Evolutionary conservation across 2,888 invertebrate genomes (phyloP), one percentile per base, ranked within the genome.

Genomic region (Scrobipalpa costella): DNA sequence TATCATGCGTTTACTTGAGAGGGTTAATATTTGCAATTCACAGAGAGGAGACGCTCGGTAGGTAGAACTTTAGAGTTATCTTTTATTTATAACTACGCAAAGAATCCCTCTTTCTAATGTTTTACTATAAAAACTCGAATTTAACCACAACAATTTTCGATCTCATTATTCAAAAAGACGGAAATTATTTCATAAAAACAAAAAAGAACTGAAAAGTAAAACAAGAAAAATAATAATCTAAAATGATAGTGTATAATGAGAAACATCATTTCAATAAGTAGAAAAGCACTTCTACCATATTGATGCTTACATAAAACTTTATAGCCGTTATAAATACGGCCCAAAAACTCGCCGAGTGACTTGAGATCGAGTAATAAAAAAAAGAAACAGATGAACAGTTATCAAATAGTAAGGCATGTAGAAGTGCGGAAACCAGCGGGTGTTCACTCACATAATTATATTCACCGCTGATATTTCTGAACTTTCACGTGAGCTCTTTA

Each of bases 11-110:
- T 77, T 76, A 74, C 77, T 80, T 70, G 74, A 77, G 79, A 78
- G 78, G 78, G 78, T 77, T 74, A 75, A 73, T 85, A 90, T 90
- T 90, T 90, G 90, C 88, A 88, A 90, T 89, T 90, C 90, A 85
- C 83, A 81, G 83, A 85, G 84, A 85, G 80, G 80, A 85, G 84
- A 81, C 80, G 75, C 81, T 78, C 80, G 73, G 79, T 83, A 85
- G 84, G 86, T 83, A 83, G 78, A 84, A 84, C 83, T 88, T 84
- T 78, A 79, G 80, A 86, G 84, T 80, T 84, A 90, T 91, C 88
- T 90, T 90, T 91, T 90, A 90, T 90, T 90, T 90, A 91, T 90
- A 90, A 85, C 86, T 82, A 82, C 79, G 80, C 72, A 81, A 84
- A 81, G 79, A 80, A 82, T 81, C 76, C 79, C 74, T 73, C 73